These are phyloP conservation scores for Megaceryle maxima DNA, from an alignment of 2,113 vertebrate genomes.

Conservation along the genomic window DNA sequence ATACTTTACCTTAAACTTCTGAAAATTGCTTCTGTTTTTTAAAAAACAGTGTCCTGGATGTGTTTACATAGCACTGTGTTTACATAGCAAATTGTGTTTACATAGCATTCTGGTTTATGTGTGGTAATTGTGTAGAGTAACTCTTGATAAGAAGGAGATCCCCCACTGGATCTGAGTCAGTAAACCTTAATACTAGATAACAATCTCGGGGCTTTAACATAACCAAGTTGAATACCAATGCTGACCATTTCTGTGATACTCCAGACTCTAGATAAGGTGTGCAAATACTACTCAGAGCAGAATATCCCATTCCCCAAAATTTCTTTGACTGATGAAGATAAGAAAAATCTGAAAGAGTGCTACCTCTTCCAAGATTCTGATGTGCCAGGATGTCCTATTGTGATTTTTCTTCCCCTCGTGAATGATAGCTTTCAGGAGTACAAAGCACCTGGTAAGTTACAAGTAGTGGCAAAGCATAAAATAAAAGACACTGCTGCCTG, in stretches of 20 bases:
- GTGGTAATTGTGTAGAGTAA: not conserved
- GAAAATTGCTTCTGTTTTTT: not conserved
- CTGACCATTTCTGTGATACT: not conserved
- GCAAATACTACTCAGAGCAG: constrained; percentile 73
- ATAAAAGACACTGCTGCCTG: not conserved
- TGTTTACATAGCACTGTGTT: not conserved
- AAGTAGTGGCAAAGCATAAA: not conserved
- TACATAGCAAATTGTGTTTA: not conserved
- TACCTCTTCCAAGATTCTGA: constrained; percentile 72
- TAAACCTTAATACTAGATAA: not conserved
- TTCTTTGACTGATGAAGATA: constrained; percentile 65
- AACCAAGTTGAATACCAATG: not conserved
- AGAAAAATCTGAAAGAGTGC: constrained; percentile 76
- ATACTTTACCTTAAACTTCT: not conserved
- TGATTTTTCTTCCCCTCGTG: constrained; percentile 82
- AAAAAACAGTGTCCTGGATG: not conserved
- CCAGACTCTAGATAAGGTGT: constrained; percentile 73
- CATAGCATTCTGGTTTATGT: not conserved
- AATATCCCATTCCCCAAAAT: constrained; percentile 78
- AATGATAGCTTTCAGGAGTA: constrained; percentile 77
- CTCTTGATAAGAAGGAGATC: not conserved
- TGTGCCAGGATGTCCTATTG: constrained; percentile 46
- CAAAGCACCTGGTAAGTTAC: constrained; percentile 78
- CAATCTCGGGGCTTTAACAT: not conserved
- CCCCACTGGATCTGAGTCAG: not conserved